Evolutionary conservation across 2,888 invertebrate species (phyloP).

Genomic region (Arge pagana): DNA sequence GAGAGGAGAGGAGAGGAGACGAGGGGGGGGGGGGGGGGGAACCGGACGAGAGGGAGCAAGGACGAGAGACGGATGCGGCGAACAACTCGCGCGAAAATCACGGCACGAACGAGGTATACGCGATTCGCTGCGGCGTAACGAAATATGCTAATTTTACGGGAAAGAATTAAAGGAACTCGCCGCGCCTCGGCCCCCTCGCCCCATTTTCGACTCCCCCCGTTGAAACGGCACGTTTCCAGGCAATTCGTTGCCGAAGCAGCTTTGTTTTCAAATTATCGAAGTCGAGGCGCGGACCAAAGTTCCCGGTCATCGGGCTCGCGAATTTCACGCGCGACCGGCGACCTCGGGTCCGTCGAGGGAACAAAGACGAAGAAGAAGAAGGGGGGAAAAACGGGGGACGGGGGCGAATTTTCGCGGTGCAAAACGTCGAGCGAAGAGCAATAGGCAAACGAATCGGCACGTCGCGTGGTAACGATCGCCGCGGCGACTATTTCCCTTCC

Average conservation of each 20-base stretch:
- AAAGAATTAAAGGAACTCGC: too few species aligned
- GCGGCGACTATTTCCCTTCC: too few species aligned
- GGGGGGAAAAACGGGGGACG: too few species aligned
- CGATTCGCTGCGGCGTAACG: conserved; percentile 23
- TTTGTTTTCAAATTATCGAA: too few species aligned
- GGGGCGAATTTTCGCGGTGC: too few species aligned
- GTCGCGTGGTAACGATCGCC: too few species aligned
- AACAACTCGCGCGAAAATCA: conserved; percentile 9
- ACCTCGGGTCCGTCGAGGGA: background rate
- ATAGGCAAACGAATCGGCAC: conserved; percentile 19
- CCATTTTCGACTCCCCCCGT: too few species aligned
- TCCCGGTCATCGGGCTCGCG: too few species aligned
- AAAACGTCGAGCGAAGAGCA: background rate
- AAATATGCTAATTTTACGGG: conserved; percentile 15
- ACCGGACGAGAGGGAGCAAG: conserved; percentile 26
- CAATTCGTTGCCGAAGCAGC: too few species aligned
- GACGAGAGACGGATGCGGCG: conserved; percentile 26
- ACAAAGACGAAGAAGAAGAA: background rate
- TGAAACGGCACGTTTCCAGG: too few species aligned
- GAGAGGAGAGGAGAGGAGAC: background rate
- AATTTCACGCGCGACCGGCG: background rate
- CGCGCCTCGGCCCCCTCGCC: too few species aligned
- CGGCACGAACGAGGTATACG: conserved; percentile 20
- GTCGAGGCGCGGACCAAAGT: too few species aligned
- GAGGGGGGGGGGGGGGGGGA: conserved; percentile 24